Base-by-base conservation (phyloP, 2,113 vertebrate genomes). In the Hippocampus mohnikei region DNA sequence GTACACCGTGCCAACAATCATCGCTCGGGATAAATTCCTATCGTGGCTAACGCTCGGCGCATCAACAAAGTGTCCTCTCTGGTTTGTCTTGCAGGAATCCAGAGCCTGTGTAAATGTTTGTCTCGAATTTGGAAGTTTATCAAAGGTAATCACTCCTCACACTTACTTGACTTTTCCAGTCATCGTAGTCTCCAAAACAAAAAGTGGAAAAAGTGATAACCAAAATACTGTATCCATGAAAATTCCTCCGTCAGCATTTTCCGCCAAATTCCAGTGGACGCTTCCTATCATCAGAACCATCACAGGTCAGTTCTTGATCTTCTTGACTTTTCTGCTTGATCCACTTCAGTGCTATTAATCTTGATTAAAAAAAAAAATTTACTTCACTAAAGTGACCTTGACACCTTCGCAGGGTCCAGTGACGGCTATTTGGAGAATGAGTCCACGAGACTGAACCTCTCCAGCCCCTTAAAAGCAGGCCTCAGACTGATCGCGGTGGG, bases 401-500 rank as follows among this genome's bases (percentile, higher is more conserved):
- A 33, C 29, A 33, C 29, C 25, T 74, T 44, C 73, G 1, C 62
- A 89, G 87, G 81, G 3, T 67, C 66, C 25, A 52, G 18, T 40
- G 59, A 73, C 3, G 77, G 20, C 13, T 44, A 46, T 18, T 37
- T 66, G 33, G 60, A 71, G 13, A 61, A 1, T 66, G 64, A 5
- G 1, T 60, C 6, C 21, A 67, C 6, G 41, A 56, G 62, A 2
- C 69, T 58, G 37, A 46, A 71, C 55, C 53, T 67, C 50, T 74
- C 66, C 0, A 0, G 23, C 20, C 27, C 66, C 25, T 56, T 25
- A 21, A 70, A 85, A 27, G 18, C 76, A 2, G 74, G 33, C 33
- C 76, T 92, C 16, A 84, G 85, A 60, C 27, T 91, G 66, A 80
- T 91, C 76, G 70, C 91, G 21, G 74, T 90, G 20, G 90, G 88